Evolutionary conservation across 2,113 vertebrate species (phyloP).

Genomic region (Pollimyrus isidori): DNA sequence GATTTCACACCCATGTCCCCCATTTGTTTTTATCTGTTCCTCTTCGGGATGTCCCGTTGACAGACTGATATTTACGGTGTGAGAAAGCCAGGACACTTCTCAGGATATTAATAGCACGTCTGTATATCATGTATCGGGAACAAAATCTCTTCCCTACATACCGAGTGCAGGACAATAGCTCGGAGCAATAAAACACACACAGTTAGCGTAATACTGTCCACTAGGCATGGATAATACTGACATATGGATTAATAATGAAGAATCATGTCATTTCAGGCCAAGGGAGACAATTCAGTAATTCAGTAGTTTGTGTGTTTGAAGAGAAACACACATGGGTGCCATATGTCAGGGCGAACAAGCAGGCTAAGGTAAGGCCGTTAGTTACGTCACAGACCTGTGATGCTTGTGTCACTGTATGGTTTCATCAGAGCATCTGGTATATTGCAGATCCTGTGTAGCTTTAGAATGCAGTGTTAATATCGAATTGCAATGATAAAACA

Average conservation of each 20-base stretch:
- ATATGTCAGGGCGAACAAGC: not conserved
- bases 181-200: not conserved
- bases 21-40: not conserved
- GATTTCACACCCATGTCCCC: not conserved
- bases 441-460: not conserved
- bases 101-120: not conserved
- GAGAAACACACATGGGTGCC: not conserved
- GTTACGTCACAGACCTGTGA: too few species aligned
- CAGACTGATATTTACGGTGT: not conserved
- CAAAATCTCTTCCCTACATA: not conserved
- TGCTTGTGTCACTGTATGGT: not conserved
- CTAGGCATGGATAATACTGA: not conserved
- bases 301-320: not conserved
- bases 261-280: not conserved
- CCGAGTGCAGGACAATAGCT: not conserved
- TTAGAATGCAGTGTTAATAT: not conserved
- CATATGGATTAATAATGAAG: not conserved
- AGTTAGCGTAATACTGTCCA: not conserved
- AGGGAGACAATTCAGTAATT: not conserved
- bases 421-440: not conserved
- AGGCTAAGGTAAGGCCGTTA: not conserved
- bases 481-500: not conserved
- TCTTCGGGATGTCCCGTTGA: not conserved
- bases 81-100: not conserved
- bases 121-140: not conserved